A percentile compares a stretch with the other conserved stretches of the same genome.
Conservation (phyloP, 2,113 vertebrate species). For the Pangasianodon gigas region DNA sequence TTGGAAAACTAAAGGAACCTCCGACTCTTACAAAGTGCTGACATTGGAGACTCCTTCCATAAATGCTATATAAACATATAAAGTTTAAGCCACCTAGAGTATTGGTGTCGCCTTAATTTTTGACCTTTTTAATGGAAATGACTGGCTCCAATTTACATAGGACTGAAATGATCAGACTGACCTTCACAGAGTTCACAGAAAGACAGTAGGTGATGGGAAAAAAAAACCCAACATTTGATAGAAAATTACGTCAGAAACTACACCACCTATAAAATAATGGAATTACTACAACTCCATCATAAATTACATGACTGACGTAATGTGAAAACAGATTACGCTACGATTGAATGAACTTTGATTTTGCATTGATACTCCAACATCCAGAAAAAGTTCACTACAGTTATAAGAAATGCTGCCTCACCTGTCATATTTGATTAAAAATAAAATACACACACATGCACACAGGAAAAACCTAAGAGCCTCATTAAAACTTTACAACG, state of each 20-base stretch:
- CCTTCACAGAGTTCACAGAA: neutral
- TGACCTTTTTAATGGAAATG: neutral
- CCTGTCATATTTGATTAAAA: neutral
- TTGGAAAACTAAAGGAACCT: neutral
- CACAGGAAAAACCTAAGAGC: neutral
- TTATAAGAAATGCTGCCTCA: neutral
- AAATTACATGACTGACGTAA: neutral
- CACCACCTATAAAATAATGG: neutral
- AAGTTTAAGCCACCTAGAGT: neutral
- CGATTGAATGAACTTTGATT: neutral
- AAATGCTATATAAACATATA: neutral
- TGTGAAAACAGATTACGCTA: neutral
- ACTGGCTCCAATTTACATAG: neutral
- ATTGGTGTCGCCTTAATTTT: neutral
- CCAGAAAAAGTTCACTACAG: neutral
- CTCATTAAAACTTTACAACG: constrained; percentile 32
- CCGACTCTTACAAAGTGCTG: neutral
- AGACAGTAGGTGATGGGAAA: neutral
- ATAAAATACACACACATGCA: neutral
- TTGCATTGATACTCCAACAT: neutral
- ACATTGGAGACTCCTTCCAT: neutral
- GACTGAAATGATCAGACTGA: neutral
- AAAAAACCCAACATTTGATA: neutral
- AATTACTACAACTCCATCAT: neutral
- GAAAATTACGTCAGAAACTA: neutral